Base-by-base conservation (phyloP, 1,140 invertebrate genomes). In the Papilio dardanus region DNA sequence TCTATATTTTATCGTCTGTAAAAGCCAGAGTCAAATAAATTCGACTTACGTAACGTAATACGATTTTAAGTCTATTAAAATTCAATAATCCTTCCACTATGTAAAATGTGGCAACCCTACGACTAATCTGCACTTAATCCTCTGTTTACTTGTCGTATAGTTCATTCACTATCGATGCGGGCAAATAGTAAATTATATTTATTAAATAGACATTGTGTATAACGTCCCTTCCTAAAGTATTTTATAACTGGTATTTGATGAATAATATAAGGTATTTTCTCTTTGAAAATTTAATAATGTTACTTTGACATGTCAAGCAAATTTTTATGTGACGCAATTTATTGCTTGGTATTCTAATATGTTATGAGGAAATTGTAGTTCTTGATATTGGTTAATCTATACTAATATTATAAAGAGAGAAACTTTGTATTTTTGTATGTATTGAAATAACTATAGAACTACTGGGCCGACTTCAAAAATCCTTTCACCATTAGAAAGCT, bases 151-250 rank as follows among this genome's bases (percentile, higher is more conserved):
- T 35, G 66, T 68, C 31, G 30, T 37, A 68, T 68, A 68, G 66
- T 68, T 68, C 33, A 68, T 68, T 68, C 66, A 68, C 31, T 68
- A 68, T 68, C 66, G 66, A 68, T 68, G 66, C 30, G 66, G 66
- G 66, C 33, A 68, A 35, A 68, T 68, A 33, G 66, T 33, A 68
- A 33, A 68, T 68, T 68, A 68, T 40, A 40, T 68, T 68, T 68
- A 40, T 68, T 68, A 68, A 68, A 1, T 54, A 54, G 50, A 54
- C 50, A 54, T 54, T 54, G 50, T 54, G 21, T 54, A 54, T 24
- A 54, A 8, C 21, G 10, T 8, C 7, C 21, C 21, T 54, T 24
- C 8, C 21, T 54, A 24, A 2, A 12, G 50, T 2, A 46, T 46
- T 10, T 50, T 54, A 54, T 54, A 8, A 12, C 21, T 24, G 50